phyloP scores from a whole-genome alignment of 2,113 vertebrate species.

The Blennius ocellaris region DNA sequence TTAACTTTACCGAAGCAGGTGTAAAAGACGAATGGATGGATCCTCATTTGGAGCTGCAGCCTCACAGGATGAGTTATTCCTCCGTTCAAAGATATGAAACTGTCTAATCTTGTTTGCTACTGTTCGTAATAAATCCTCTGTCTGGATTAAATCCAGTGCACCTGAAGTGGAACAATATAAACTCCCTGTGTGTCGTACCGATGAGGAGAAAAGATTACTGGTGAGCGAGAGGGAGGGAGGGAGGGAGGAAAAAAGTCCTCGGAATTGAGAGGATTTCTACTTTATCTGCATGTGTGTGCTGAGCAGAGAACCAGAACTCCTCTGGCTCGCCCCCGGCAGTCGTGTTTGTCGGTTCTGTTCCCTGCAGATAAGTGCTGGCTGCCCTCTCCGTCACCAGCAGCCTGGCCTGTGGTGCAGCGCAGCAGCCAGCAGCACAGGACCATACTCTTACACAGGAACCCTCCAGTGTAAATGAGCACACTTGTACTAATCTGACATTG shows the following conservation, averaged over 20 bases:
- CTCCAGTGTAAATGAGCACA: constrained; percentile 24
- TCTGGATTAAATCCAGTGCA: constrained; percentile 53
- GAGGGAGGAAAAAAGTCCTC: constrained; percentile 26
- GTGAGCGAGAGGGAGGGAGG: constrained; percentile 23
- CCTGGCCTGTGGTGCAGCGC: constrained; percentile 42
- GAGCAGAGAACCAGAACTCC: constrained; percentile 35
- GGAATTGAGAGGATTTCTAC: constrained; percentile 27
- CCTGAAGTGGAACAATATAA: constrained; percentile 57
- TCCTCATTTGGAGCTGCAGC: too few species aligned
- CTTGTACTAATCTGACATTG: constrained; percentile 27
- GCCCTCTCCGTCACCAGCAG: constrained; percentile 36
- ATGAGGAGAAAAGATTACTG: constrained; percentile 30
- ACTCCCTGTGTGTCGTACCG: constrained; percentile 53
- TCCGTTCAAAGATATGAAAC: not conserved
- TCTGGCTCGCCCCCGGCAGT: constrained; percentile 32
- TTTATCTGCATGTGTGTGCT: constrained; percentile 50
- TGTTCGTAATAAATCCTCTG: constrained; percentile 23
- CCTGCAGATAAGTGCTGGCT: constrained; percentile 56
- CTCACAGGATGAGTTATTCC: too few species aligned
- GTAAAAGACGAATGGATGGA: too few species aligned
- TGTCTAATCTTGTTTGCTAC: constrained; percentile 25
- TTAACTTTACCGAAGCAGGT: too few species aligned
- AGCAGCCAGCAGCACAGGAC: constrained; percentile 27
- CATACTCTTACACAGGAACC: constrained; percentile 23
- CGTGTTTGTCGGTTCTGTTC: constrained; percentile 50